These are phyloP conservation scores for Sturnus vulgaris DNA, from an alignment of 2,113 vertebrate species.

Conservation along the genomic window DNA sequence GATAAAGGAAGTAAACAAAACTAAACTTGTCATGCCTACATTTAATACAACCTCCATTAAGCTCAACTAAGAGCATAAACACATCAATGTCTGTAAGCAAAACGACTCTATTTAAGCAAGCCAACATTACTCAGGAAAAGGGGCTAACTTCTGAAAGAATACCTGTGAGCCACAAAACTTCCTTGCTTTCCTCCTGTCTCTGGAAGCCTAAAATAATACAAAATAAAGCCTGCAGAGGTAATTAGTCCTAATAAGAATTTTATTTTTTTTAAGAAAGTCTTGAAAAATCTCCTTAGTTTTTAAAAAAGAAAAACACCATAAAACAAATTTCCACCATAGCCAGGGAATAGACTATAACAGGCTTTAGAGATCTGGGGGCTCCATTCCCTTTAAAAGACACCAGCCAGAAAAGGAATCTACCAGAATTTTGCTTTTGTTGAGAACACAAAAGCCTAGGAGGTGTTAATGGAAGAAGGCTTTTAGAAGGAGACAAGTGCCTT, in stretches of 20 bases:
- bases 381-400: background rate
- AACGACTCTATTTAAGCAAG: background rate
- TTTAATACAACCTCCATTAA: background rate
- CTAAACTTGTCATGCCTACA: background rate
- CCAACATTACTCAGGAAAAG: background rate
- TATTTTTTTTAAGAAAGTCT: background rate
- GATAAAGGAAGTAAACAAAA: background rate
- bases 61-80: background rate
- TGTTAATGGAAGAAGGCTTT: background rate
- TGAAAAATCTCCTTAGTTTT: background rate
- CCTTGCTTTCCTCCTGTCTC: background rate
- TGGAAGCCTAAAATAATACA: background rate
- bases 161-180: background rate
- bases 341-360: background rate
- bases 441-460: background rate
- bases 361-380: background rate
- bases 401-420: background rate
- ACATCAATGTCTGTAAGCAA: background rate
- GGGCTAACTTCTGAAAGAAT: background rate
- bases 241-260: background rate
- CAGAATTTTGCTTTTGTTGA: background rate
- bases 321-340: background rate
- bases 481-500: background rate
- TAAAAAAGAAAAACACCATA: background rate
- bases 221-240: background rate